Base-by-base conservation (phyloP, 2,888 invertebrate genomes). In the Branchellion lobata region DNA sequence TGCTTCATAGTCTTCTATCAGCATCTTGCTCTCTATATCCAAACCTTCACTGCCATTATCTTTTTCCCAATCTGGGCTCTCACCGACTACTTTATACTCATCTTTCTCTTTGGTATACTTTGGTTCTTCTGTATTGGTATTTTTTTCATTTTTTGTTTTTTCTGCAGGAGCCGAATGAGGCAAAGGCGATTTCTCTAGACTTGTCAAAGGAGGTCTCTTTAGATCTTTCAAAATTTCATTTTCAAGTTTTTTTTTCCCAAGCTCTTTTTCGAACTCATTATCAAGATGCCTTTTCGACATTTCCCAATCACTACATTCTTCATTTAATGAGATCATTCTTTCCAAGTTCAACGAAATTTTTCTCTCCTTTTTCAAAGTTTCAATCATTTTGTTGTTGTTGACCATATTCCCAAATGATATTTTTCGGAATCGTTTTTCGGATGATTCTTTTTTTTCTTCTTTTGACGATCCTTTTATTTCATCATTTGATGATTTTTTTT, bases 281-380 rank as follows among this genome's bases (percentile, higher is more conserved):
- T 5, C 3, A 3, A 24, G 3, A 5, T 3, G 5, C 61, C 21
- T 57, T n/a, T 57, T 57, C 21, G n/a, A 5, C 14, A 57, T 24
- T 5, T 57, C 61, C 21, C 21, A 14, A 14, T 24, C 61, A 24
- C 5, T 24, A 57, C 61, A 57, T n/a, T 57, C 14, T 57, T 57
- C n/a, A 57, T 57, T 24, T 14, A 57, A 24, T 57, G 61, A 57
- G 3, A 24, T 14, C 3, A 57, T 8, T 57, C 21, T 57, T 57
- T 57, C 61, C 24, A 57, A 57, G 24, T 57, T 57, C 21, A 57
- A n/a, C 5, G 61, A 57, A 18, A 57, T 57, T 57, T 57, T 57
- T 57, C 61, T 57, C 5, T 24, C 61, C 21, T 57, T 57, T 57
- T 57, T n/a, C 21, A 57, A 57, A 18, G 61, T 24, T 57, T 57